A percentile compares a stretch with the other conserved stretches of the same genome.
Evolutionary conservation across 2,113 vertebrate species (phyloP).

Genomic region (Indicator indicator): DNA sequence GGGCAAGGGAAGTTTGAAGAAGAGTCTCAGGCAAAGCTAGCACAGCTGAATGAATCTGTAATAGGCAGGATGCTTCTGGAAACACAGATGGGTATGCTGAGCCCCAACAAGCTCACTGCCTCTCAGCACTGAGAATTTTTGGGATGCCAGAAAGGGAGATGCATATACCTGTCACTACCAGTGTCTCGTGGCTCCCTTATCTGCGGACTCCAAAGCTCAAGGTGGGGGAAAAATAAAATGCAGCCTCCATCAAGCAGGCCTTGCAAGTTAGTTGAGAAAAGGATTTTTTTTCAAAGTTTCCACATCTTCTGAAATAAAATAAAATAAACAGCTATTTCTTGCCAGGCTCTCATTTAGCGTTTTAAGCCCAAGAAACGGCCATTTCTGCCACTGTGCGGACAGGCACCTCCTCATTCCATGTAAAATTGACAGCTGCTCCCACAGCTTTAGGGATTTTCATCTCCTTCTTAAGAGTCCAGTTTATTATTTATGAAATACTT

Average conservation of each 20-base stretch:
- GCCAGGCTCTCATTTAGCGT: not conserved
- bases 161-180: not conserved
- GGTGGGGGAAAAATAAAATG: not conserved
- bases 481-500: conserved; percentile 63
- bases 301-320: not conserved
- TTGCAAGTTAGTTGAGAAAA: not conserved
- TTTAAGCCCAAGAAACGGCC: not conserved
- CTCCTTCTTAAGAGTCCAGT: not conserved
- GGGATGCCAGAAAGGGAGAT: not conserved
- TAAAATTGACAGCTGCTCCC: not conserved
- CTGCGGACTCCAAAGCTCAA: not conserved
- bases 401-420: not conserved
- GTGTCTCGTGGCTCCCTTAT: not conserved
- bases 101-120: not conserved
- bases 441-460: not conserved
- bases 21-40: not conserved
- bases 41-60: not conserved
- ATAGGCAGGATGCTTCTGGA: not conserved
- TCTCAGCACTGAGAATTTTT: not conserved
- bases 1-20: rapidly evolving
- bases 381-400: not conserved
- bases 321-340: not conserved
- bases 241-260: not conserved
- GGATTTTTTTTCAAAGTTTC: rapidly evolving
- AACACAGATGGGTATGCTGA: not conserved